phyloP scores from a whole-genome alignment of 2,113 vertebrate species.

The Lampris incognitus region DNA sequence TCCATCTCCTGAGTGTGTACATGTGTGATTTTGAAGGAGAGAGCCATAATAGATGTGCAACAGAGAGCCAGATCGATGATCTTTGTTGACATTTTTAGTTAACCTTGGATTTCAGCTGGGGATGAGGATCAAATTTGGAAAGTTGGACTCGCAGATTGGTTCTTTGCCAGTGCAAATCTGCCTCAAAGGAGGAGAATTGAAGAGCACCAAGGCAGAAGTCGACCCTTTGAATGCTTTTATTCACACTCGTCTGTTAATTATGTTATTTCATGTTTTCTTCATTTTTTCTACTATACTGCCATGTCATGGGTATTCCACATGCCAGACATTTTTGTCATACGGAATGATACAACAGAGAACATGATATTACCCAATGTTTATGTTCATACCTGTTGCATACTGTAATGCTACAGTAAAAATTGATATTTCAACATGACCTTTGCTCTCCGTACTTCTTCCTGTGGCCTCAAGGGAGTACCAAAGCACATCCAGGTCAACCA shows the following conservation, averaged over 20 bases:
- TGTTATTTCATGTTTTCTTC: slow-evolving; percentile 40
- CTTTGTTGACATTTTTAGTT: slow-evolving; percentile 14
- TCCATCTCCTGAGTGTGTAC: slow-evolving; percentile 50
- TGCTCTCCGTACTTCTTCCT: neutral
- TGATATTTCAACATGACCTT: slow-evolving; percentile 60
- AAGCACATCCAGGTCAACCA: too few relatives aligned
- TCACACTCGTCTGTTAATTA: slow-evolving; percentile 45
- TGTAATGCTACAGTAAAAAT: slow-evolving; percentile 79
- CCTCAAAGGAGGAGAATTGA: slow-evolving; percentile 29
- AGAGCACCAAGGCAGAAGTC: slow-evolving; percentile 58
- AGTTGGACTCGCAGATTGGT: neutral
- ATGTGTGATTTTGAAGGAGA: slow-evolving; percentile 25
- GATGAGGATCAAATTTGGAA: neutral
- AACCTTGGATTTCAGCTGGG: slow-evolving; percentile 34
- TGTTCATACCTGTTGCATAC: slow-evolving; percentile 70
- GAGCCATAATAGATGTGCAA: slow-evolving; percentile 54
- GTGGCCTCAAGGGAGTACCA: too few relatives aligned
- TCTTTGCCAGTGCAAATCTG: slow-evolving; percentile 41
- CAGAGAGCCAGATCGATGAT: slow-evolving; percentile 53
- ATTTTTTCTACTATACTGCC: slow-evolving; percentile 74
- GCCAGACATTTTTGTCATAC: slow-evolving; percentile 64
- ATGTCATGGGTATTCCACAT: slow-evolving; percentile 67
- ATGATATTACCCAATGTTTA: slow-evolving; percentile 52
- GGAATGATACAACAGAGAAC: slow-evolving; percentile 46
- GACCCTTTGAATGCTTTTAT: slow-evolving; percentile 68